phyloP scores from a whole-genome alignment of 1,140 invertebrate genomes.

The Drosophila teissieri region DNA sequence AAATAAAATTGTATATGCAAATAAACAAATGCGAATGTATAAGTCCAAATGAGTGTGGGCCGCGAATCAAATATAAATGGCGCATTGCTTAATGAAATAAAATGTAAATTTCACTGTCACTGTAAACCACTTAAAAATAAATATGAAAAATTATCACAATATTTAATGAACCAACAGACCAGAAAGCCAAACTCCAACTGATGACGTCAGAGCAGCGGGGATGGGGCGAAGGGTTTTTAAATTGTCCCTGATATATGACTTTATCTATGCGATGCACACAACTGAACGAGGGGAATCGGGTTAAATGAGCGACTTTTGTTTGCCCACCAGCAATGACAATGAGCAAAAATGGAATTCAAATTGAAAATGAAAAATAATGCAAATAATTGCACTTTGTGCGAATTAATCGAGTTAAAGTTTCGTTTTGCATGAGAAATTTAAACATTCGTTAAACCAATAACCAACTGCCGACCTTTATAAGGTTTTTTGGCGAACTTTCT shows the following conservation, averaged over 20 bases:
- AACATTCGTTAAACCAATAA: not conserved
- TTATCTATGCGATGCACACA: constrained; percentile 75
- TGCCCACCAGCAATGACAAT: constrained; percentile 46
- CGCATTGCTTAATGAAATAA: constrained; percentile 60
- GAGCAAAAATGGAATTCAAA: constrained; percentile 44
- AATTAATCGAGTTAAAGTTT: constrained; percentile 27
- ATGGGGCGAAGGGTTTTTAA: constrained; percentile 39
- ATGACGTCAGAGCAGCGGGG: constrained; percentile 31
- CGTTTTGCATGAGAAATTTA: constrained; percentile 1
- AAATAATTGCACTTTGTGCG: constrained; percentile 28
- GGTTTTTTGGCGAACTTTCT: not conserved
- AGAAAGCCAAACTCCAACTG: constrained; percentile 63
- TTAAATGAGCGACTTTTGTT: constrained; percentile 49
- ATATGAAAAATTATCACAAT: constrained; percentile 81
- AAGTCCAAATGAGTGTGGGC: constrained; percentile 12
- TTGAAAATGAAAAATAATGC: constrained; percentile 38
- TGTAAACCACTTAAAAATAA: constrained; percentile 79
- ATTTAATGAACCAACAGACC: constrained; percentile 82
- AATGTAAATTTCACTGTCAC: constrained; percentile 66
- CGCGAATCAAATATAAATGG: constrained; percentile 54
- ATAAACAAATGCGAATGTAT: constrained; percentile 11
- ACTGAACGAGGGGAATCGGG: constrained; percentile 1
- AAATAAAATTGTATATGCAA: constrained; percentile 15
- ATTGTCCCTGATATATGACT: constrained; percentile 77
- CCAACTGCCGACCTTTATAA: not conserved